Evolutionary conservation across 2,797 vertebrate species (phyloP).

Genomic region (Naso thynnoides): DNA sequence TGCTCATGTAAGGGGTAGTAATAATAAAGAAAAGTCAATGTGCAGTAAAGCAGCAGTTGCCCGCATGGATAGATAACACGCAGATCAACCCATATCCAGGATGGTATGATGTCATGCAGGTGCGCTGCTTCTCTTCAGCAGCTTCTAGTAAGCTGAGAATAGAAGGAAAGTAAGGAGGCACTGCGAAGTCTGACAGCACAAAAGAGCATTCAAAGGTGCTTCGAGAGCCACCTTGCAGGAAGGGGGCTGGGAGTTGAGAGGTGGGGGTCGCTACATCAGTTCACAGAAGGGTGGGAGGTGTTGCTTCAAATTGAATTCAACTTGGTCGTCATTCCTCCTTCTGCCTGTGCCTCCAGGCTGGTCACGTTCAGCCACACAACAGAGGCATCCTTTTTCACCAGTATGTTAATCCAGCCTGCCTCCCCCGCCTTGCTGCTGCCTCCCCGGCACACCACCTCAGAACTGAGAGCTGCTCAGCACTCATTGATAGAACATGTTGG

Average conservation of each 20-base stretch:
- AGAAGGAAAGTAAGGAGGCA: neutral
- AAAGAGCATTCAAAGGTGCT: constrained; percentile 35
- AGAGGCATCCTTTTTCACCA: constrained; percentile 74
- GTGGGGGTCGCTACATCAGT: constrained; percentile 25
- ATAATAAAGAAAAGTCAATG: neutral
- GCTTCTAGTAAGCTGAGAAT: constrained; percentile 7
- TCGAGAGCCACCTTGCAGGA: constrained; percentile 35
- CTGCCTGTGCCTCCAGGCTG: constrained; percentile 66
- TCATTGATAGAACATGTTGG: constrained; percentile 45
- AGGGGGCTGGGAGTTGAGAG: constrained; percentile 13
- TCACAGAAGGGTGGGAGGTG: constrained; percentile 57
- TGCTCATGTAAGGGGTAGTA: neutral
- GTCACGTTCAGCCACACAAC: constrained; percentile 66
- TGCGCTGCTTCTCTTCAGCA: constrained; percentile 19
- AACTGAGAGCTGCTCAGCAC: constrained; percentile 52
- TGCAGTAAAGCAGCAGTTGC: neutral
- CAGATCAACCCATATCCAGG: neutral
- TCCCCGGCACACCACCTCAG: constrained; percentile 60
- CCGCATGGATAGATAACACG: neutral
- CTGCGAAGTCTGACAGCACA: constrained; percentile 14
- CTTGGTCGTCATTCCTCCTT: constrained; percentile 70
- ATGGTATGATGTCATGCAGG: constrained; percentile 4
- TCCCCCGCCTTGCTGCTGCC: constrained; percentile 62
- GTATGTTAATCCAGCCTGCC: constrained; percentile 74
- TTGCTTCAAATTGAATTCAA: constrained; percentile 63